phyloP scores from a whole-genome alignment of 2,888 invertebrate species.

The Lamellibrachia columna region DNA sequence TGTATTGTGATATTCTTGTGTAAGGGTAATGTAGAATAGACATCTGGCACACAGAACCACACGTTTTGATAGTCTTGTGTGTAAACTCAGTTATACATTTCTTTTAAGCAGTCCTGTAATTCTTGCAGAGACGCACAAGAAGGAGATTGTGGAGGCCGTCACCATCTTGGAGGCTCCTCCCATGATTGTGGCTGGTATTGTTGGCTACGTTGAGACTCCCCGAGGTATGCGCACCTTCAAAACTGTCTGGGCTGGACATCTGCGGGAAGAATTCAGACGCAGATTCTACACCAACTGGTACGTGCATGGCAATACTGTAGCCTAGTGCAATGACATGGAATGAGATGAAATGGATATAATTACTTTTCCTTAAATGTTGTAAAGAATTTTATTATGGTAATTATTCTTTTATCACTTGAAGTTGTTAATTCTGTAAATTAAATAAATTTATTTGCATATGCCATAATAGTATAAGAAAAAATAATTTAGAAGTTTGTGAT shows the following conservation, averaged over 20 bases:
- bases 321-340: background rate
- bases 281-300: constrained; percentile 99
- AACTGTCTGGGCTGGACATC: constrained; percentile 98
- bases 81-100: no score
- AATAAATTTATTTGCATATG: background rate
- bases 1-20: no score
- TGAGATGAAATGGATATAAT: background rate
- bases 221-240: constrained; percentile 93
- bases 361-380: background rate
- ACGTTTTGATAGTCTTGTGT: no score
- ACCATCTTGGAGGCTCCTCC: constrained; percentile 98
- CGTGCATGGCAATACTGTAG: constrained; percentile 14
- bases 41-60: no score
- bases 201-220: constrained; percentile 99
- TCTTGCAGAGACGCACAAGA: constrained; percentile 94
- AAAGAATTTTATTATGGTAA: background rate
- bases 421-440: background rate
- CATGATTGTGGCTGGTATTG: constrained; percentile 96
- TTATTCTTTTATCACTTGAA: background rate
- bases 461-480: background rate
- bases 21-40: no score
- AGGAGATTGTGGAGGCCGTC: constrained; percentile 99
- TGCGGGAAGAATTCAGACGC: constrained; percentile 97
- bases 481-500: background rate
- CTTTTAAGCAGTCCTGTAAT: background rate